phyloP scores from a whole-genome alignment of 2,797 vertebrate genomes.

The Falco rusticolus region DNA sequence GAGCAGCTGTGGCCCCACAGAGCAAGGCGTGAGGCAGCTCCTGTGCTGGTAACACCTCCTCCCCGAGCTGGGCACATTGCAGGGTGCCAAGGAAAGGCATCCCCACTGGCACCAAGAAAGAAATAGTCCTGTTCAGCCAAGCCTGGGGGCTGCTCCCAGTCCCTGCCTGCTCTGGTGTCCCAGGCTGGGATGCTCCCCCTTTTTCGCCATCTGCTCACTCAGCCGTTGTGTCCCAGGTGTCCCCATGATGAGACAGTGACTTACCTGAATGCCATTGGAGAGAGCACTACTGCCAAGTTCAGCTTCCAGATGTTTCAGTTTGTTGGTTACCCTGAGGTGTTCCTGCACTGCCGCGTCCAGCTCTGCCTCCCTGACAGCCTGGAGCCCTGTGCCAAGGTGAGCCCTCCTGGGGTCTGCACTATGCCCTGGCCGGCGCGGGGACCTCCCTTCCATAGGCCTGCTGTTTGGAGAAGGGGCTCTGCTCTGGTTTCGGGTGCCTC shows the following conservation, averaged over 20 bases:
- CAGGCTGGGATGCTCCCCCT: not conserved
- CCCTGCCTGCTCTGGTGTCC: not conserved
- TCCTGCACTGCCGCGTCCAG: constrained; percentile 70
- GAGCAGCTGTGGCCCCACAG: not conserved
- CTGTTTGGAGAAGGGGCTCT: not conserved
- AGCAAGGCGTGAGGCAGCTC: not conserved
- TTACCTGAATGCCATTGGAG: constrained; percentile 40
- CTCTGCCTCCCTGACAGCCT: constrained; percentile 36
- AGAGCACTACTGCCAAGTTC: constrained; percentile 61
- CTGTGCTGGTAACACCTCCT: not conserved
- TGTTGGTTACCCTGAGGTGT: constrained; percentile 35
- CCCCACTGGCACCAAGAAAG: rapidly evolving
- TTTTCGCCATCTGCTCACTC: not conserved
- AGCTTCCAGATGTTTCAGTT: constrained; percentile 76
- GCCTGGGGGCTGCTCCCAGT: not conserved
- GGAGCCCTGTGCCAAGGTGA: constrained; percentile 61
- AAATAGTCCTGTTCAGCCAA: not conserved
- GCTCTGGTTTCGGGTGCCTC: not conserved
- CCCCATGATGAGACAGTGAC: constrained; percentile 49
- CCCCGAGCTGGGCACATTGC: not conserved
- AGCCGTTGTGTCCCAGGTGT: constrained; percentile 1
- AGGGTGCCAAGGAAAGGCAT: not conserved
- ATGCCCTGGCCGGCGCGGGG: rapidly evolving
- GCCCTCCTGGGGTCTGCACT: rapidly evolving
- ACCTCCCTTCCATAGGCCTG: not conserved